Base-by-base conservation (phyloP, 1,140 invertebrate species). In the Bombus terrestris region DNA sequence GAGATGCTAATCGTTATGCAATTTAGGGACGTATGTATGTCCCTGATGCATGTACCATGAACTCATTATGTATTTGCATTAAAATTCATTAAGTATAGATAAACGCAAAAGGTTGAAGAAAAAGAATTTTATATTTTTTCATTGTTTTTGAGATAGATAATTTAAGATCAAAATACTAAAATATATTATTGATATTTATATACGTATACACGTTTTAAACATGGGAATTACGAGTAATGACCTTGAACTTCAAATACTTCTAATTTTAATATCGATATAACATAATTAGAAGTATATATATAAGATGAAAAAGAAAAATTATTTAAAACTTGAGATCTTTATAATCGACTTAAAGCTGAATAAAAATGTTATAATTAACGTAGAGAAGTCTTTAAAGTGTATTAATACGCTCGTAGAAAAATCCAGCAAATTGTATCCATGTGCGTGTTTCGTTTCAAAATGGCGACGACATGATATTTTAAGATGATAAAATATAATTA, bases 371-470 rank as follows among this genome's bases (percentile, higher is more conserved):
- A 22, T 10, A 43, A 41, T 53, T 2, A 35, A 69, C 35, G n/a
- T 35, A 15, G 68, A 57, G 10, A 35, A 25, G 18, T 6, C 8
- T 71, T n/a, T 22, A 41, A 79, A 79, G 3, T 18, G 35, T 5
- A 81, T 73, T 32, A 75, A 32, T 22, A 71, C 0, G 57, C n/a
- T 77, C 18, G 25, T 22, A 41, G 62, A 62, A 86, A 69, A 68
- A 3, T 66, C 47, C 28, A 39, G 53, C 66, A 62, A 62, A 73
- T 85, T 81, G 69, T 69, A 81, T 85, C 79, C 86, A 90, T 88
- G 88, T 88, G 86, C 86, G 73, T 43, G 41, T 77, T 80, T 32
- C 81, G 86, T 90, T 90, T 90, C 88, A 90, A 90, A 90, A 90
- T 90, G 89, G 89, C 89, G 88, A 57, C 80, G 3, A 35, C 15